Conservation (phyloP, 2,888 invertebrate genomes). For the Thymelicus acteon region DNA sequence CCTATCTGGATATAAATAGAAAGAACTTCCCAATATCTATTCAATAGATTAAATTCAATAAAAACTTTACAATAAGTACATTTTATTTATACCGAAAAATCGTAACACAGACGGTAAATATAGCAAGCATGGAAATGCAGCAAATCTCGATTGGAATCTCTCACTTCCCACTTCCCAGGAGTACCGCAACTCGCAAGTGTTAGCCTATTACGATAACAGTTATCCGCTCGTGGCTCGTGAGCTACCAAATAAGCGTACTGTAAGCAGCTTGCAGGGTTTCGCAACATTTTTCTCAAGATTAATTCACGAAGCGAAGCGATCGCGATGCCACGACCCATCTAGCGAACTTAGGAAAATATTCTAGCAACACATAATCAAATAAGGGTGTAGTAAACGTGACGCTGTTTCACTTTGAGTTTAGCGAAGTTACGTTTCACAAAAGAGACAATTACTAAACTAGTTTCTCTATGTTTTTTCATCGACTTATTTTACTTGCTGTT, state of each 20-base stretch:
- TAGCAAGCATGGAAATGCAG: slow-evolving; percentile 41
- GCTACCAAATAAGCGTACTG: slow-evolving; percentile 69
- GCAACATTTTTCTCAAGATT: slow-evolving; percentile 66
- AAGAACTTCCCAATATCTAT: too few relatives aligned
- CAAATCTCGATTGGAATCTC: slow-evolving; percentile 43
- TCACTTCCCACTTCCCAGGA: slow-evolving; percentile 55
- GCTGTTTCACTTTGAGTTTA: too few relatives aligned
- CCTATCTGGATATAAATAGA: too few relatives aligned
- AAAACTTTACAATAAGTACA: too few relatives aligned
- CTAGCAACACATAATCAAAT: too few relatives aligned
- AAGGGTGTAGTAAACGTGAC: too few relatives aligned
- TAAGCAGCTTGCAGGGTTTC: slow-evolving; percentile 56
- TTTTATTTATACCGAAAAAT: neutral
- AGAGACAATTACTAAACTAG: too few relatives aligned
- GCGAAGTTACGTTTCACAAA: too few relatives aligned
- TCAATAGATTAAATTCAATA: too few relatives aligned
- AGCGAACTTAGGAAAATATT: neutral
- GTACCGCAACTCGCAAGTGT: slow-evolving; percentile 53
- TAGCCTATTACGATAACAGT: slow-evolving; percentile 69
- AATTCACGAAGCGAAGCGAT: slow-evolving; percentile 60
- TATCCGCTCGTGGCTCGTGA: slow-evolving; percentile 74
- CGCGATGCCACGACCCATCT: slow-evolving; percentile 37
- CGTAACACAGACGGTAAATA: slow-evolving; percentile 4
- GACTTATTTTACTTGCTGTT: too few relatives aligned
- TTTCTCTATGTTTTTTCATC: too few relatives aligned